phyloP scores from a whole-genome alignment of 2,888 invertebrate genomes.

The Trisateles emortualis region DNA sequence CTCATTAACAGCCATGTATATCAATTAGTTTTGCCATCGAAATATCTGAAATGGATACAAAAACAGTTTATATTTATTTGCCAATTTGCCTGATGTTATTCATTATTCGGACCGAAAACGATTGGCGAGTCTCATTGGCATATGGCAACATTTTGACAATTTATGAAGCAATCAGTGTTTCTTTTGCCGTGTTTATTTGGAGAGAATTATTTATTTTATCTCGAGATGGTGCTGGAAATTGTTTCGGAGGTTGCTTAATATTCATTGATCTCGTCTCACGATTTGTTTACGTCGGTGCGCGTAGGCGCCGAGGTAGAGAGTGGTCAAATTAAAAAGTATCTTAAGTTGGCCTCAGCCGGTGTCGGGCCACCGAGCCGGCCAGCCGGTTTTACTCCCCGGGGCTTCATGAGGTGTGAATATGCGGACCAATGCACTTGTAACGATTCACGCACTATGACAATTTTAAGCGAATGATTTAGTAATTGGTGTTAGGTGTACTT shows the following conservation, averaged over 20 bases:
- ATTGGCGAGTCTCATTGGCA: constrained; percentile 67
- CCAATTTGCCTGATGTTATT: constrained; percentile 73
- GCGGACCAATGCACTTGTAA: constrained; percentile 64
- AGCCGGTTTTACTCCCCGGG: constrained; percentile 72
- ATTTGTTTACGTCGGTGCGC: constrained; percentile 77
- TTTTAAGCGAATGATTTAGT: constrained; percentile 54
- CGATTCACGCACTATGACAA: constrained; percentile 65
- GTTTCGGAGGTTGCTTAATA: constrained; percentile 80
- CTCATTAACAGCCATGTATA: constrained; percentile 57
- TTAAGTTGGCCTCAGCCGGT: constrained; percentile 36
- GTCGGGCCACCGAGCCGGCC: constrained; percentile 26
- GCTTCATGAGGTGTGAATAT: constrained; percentile 79
- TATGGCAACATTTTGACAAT: constrained; percentile 74
- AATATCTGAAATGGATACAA: constrained; percentile 57
- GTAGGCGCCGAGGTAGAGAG: constrained; percentile 70
- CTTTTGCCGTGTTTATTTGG: constrained; percentile 74
- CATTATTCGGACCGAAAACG: constrained; percentile 66
- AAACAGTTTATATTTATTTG: constrained; percentile 65
- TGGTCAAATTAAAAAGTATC: constrained; percentile 71
- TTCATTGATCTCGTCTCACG: constrained; percentile 80
- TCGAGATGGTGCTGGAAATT: constrained; percentile 74
- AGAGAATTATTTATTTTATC: constrained; percentile 78
- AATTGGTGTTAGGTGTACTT: constrained; percentile 21
- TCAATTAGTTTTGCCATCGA: constrained; percentile 63
- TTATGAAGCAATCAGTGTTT: constrained; percentile 82